Evolutionary conservation across 2,797 vertebrate genomes (phyloP).

Genomic region (Eurystomus glaucurus): DNA sequence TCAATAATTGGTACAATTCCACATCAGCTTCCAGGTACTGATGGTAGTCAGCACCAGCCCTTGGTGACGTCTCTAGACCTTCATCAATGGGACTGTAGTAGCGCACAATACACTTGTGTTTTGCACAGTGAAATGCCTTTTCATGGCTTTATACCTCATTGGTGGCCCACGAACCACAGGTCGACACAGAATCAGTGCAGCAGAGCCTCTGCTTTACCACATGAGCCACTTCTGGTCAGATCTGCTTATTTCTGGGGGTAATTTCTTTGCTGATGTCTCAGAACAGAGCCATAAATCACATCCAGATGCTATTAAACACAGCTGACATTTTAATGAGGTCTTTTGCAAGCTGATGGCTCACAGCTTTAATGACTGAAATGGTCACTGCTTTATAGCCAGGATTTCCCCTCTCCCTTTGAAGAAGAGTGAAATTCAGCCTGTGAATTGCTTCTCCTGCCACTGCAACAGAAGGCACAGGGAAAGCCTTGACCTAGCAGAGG

Average conservation of each 20-base stretch:
- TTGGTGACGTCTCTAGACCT: neutral
- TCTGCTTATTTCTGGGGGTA: neutral
- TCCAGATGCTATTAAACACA: neutral
- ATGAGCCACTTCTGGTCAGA: neutral
- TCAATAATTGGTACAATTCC: neutral
- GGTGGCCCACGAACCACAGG: neutral
- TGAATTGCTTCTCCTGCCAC: neutral
- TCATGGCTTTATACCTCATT: neutral
- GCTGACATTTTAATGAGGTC: neutral
- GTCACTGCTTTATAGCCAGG: neutral
- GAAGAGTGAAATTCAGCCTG: neutral
- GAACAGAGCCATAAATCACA: neutral
- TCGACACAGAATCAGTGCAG: neutral
- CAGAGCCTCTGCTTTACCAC: neutral
- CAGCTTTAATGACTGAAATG: neutral
- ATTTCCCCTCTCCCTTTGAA: neutral
- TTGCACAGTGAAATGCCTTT: neutral
- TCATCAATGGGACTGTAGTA: neutral
- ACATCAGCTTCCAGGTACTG: neutral
- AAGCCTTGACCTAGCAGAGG: neutral
- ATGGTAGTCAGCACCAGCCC: neutral
- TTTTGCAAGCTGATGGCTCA: neutral
- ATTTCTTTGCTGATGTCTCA: neutral
- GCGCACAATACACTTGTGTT: neutral
- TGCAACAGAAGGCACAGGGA: neutral